Base-by-base conservation (phyloP, 2,797 vertebrate genomes). In the Naso thynnoides region DNA sequence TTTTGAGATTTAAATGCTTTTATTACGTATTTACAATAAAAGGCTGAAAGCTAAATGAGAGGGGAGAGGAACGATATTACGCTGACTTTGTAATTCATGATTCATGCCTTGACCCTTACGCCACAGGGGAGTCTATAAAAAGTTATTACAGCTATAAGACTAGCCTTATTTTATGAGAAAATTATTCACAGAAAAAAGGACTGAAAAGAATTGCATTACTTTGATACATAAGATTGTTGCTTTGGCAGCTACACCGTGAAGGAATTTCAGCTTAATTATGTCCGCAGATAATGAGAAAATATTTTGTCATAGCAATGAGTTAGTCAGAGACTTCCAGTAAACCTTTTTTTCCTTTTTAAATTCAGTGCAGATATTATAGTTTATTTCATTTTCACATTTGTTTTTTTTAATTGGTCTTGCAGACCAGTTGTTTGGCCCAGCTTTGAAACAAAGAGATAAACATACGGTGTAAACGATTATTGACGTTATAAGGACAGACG, bases 401-500 rank as follows among this genome's bases (percentile, higher is more conserved):
- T 54, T 44, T 33, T 6, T 27, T 38, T 14, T 14, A n/a, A 23
- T 38, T 33, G 26, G 21, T 15, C 24, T 49, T 16, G 7, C 6
- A 26, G 13, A 15, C 11, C 15, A n/a, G 18, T 21, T 24, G 9
- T 14, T 5, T 4, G 13, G 26, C 38, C 2, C 21, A 53, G 16
- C 49, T 55, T 42, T 26, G 10, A 42, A 29, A 36, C 23, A 5
- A 0, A 29, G 26, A 1, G 6, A 29, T 7, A 52, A 31, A 39
- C 5, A 56, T 4, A 41, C 31, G 9, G 31, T 33, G 31, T 33
- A 6, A n/a, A 41, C 63, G 21, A 54, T 26, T 31, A 10, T 8
- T 62, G 33, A 14, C 44, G 48, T 62, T 31, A 49, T 67, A 26
- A 31, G 73, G n/a, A 13, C n/a, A 21, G 59, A 59, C 33, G 61